Evolutionary conservation across 2,113 vertebrate species (phyloP).

Genomic region (Hippocampus comes): DNA sequence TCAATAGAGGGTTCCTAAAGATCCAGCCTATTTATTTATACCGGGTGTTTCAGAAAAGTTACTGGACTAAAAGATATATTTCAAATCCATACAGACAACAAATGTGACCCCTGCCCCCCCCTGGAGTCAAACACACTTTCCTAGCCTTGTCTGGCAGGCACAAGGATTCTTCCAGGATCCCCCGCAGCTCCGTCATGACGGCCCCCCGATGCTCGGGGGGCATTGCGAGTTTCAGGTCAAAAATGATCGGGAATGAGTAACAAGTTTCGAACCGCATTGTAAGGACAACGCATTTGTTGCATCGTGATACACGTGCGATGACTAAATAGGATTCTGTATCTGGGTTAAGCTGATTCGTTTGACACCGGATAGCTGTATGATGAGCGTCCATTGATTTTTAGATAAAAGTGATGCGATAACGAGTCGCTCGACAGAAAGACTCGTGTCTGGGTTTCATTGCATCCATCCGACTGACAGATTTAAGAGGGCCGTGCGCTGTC

Average conservation of each 20-base stretch:
- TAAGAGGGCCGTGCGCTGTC: slow-evolving; percentile 9
- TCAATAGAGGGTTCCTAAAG: background rate
- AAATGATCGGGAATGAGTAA: too few species aligned
- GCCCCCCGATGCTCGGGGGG: too few species aligned
- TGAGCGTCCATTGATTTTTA: slow-evolving; percentile 28
- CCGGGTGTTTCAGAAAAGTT: background rate
- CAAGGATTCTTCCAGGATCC: too few species aligned
- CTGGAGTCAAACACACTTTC: background rate
- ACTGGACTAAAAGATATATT: background rate
- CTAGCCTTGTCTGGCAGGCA: background rate
- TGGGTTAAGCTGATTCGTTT: background rate
- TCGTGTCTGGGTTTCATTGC: slow-evolving; percentile 16
- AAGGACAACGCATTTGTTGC: background rate
- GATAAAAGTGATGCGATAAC: slow-evolving; percentile 15
- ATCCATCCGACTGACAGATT: slow-evolving; percentile 15
- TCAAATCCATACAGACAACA: background rate
- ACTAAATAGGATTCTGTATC: background rate
- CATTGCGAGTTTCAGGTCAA: too few species aligned
- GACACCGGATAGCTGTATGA: background rate
- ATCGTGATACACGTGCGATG: background rate
- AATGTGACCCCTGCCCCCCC: too few species aligned
- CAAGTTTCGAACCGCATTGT: too few species aligned
- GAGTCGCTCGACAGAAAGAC: slow-evolving; percentile 19
- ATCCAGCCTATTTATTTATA: background rate
- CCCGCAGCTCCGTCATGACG: too few species aligned